Evolutionary conservation across 2,113 vertebrate genomes (phyloP).

Genomic region (Scatophagus argus): DNA sequence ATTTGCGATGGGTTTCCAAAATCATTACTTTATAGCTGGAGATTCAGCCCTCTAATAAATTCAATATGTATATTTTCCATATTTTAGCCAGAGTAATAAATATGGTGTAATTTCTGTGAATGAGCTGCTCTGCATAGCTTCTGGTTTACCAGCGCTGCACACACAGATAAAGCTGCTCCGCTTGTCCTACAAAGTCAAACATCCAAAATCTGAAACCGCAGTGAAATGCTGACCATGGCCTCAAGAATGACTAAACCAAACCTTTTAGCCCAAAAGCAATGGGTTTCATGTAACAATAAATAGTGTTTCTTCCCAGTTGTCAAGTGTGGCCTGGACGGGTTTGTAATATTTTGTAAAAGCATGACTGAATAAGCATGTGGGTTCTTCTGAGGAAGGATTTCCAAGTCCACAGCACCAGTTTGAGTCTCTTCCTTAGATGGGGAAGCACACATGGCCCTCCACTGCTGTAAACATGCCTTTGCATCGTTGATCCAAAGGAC

Average conservation of each 20-base stretch:
- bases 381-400: constrained; percentile 62
- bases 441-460: constrained; percentile 40
- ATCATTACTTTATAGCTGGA: constrained; percentile 60
- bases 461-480: constrained; percentile 59
- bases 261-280: constrained; percentile 81
- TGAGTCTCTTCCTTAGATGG: constrained; percentile 35
- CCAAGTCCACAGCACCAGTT: constrained; percentile 42
- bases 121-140: constrained; percentile 81
- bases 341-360: constrained; percentile 81
- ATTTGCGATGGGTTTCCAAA: constrained; percentile 62
- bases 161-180: constrained; percentile 38
- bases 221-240: constrained; percentile 79
- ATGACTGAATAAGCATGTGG: constrained; percentile 75
- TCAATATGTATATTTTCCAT: constrained; percentile 72
- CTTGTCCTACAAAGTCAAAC: constrained; percentile 78
- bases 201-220: constrained; percentile 79
- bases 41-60: constrained; percentile 65
- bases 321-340: constrained; percentile 81
- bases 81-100: constrained; percentile 63
- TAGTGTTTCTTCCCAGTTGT: constrained; percentile 78
- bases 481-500: constrained; percentile 60
- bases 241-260: constrained; percentile 82
- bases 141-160: constrained; percentile 78
- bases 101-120: constrained; percentile 81
- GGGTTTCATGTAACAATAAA: constrained; percentile 86